phyloP scores from a whole-genome alignment of 64 coral and sea anemone species.

The Stichodactyla helianthus region DNA sequence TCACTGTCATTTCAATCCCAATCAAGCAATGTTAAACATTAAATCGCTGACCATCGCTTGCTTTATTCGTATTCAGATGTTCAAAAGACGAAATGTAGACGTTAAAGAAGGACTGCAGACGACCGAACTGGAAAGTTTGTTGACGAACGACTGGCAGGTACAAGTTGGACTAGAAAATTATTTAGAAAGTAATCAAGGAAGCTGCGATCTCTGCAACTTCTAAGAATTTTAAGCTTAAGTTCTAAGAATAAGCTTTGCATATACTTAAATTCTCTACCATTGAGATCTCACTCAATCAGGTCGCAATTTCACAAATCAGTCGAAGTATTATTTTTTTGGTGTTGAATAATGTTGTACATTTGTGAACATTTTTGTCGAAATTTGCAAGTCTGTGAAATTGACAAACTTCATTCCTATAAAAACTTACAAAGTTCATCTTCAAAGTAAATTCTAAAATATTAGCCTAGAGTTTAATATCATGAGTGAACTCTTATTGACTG shows the following conservation, averaged over 20 bases:
- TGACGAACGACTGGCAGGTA: conserved; percentile 42
- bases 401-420: neutral
- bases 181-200: neutral
- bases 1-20: neutral
- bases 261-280: neutral
- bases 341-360: neutral
- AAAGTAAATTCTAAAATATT: neutral
- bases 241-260: neutral
- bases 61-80: conserved; percentile 62
- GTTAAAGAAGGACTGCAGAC: conserved; percentile 27
- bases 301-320: too few relatives aligned
- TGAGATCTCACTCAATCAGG: neutral
- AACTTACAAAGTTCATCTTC: neutral
- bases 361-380: neutral
- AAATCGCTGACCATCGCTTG: neutral
- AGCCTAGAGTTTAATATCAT: neutral
- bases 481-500: neutral
- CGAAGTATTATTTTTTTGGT: neutral
- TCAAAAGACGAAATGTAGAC: conserved; percentile 97
- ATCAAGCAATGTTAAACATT: neutral
- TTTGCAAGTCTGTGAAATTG: neutral
- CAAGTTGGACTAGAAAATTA: neutral
- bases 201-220: neutral
- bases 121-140: conserved; percentile 69
- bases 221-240: neutral